Evolutionary conservation across 2,888 invertebrate species (phyloP).

Genomic region (Labia minor): DNA sequence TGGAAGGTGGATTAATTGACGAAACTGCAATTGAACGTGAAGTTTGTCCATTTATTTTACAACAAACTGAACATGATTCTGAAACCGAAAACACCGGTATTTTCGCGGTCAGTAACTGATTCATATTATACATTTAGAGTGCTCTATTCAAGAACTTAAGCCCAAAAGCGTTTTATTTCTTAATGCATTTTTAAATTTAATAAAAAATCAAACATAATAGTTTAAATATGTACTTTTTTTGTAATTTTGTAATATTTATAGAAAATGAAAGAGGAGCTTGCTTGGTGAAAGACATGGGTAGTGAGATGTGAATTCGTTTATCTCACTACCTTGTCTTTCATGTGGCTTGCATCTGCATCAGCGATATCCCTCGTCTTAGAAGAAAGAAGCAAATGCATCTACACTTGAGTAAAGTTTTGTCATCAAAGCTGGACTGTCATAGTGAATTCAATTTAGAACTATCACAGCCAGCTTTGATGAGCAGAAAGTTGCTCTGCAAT

Average conservation of each 20-base stretch:
- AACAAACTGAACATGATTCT: conserved; percentile 42
- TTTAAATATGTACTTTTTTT: no score
- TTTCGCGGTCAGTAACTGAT: conserved; percentile 44
- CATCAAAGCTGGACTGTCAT: conserved; percentile 76
- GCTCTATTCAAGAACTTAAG: no score
- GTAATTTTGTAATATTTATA: no score
- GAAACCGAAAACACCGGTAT: conserved; percentile 46
- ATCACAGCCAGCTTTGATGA: conserved; percentile 97
- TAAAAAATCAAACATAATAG: no score
- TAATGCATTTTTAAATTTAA: no score
- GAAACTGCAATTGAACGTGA: conserved; percentile 49
- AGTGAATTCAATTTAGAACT: conserved; percentile 48
- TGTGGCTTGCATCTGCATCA: conserved; percentile 47
- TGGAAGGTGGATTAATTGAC: conserved; percentile 53
- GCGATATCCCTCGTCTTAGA: conserved; percentile 15
- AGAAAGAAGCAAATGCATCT: conserved; percentile 40
- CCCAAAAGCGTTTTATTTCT: no score
- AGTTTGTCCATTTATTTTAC: conserved; percentile 52
- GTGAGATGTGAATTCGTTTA: conserved; percentile 76
- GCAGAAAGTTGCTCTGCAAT: conserved; percentile 50
- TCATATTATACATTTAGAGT: no score
- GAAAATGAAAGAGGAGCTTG: conserved; percentile 33
- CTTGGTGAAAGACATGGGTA: conserved; percentile 95
- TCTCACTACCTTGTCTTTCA: conserved; percentile 99
- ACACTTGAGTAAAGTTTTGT: conserved; percentile 43